Evolutionary conservation across 30 jellyfish, hydroid and myxozoan genomes (phyloP), one percentile per base, ranked within the genome.

Genomic region (Aurelia sp.): DNA sequence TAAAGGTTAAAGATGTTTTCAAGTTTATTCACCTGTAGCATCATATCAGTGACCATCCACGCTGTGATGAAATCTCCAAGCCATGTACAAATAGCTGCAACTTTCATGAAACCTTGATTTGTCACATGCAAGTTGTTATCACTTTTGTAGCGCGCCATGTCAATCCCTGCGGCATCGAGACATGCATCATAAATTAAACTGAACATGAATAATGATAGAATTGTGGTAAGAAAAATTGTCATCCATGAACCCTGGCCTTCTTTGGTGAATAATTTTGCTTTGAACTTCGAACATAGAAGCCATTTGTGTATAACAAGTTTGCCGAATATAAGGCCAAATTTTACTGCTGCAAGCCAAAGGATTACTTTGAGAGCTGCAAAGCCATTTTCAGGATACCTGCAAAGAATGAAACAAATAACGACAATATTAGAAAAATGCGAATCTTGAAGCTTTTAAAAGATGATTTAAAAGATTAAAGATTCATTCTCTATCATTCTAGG

Each of bases 191-290:
- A 86, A 18, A 86, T 66, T 11, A 64, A 24, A 21, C 91, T 53
- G 48, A 71, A 31, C 19, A 5, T 74, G 50, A 53, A 86, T 33
- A 86, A 15, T 11, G 69, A 22, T 9, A 82, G 27, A 12, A 75
- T 48, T 22, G 96, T 73, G 0, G 76, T 72, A 18, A 86, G 55
- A 47, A 86, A 74, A 78, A 75, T 65, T 4, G 73, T 24, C 60
- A 86, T 65, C 96, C 96, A 86, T 76, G 96, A 76, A 5, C 96
- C 96, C 67, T 86, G 96, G 15, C 96, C 76, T 17, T 76, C 90
- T 35, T 27, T 82, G 0, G 90, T 24, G 64, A 86, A 86, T 38
- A 86, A 21, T 58, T 61, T 40, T 44, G 78, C 48, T 40, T 76
- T 76, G 69, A 86, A 58, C 65, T 50, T 51, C 13, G 47, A 5